These are phyloP conservation scores for Amphiura filiformis DNA, from an alignment of 35 echinoderm and acorn worm species.

Conservation along the genomic window DNA sequence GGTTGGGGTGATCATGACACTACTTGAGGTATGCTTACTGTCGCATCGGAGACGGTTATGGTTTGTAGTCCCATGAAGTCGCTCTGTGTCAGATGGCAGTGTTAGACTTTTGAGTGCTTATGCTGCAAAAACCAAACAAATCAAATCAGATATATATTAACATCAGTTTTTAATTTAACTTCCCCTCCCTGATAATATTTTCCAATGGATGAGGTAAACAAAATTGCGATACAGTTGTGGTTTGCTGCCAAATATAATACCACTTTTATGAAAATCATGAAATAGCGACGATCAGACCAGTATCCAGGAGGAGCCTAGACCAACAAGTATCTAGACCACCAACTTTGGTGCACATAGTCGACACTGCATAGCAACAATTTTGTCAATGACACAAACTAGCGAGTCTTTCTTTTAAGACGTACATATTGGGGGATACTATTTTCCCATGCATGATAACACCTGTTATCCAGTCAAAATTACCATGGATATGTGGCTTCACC, in stretches of 20 bases:
- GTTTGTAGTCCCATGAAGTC: slow-evolving; percentile 62
- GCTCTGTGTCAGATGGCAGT: slow-evolving; percentile 42
- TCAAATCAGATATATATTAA: background rate
- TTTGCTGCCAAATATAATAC: background rate
- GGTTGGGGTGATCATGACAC: slow-evolving; percentile 89
- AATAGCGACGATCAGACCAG: too few species aligned
- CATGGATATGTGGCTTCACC: too few species aligned
- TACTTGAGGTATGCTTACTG: slow-evolving; percentile 53
- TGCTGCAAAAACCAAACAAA: background rate
- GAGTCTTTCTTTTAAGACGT: too few species aligned
- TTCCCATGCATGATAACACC: too few species aligned
- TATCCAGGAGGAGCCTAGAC: too few species aligned
- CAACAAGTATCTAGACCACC: too few species aligned
- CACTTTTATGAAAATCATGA: background rate
- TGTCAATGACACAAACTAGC: too few species aligned
- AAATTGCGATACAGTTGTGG: background rate
- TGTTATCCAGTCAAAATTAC: too few species aligned
- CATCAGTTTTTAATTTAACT: background rate
- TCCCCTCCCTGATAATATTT: background rate
- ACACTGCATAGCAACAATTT: too few species aligned
- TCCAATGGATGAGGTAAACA: background rate
- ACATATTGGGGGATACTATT: too few species aligned
- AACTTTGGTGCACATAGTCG: too few species aligned
- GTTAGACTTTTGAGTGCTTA: background rate
- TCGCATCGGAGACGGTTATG: slow-evolving; percentile 75